These are phyloP conservation scores for Stegodyphus mimosarum DNA, from an alignment of 1,140 invertebrate species.

Conservation along the genomic window DNA sequence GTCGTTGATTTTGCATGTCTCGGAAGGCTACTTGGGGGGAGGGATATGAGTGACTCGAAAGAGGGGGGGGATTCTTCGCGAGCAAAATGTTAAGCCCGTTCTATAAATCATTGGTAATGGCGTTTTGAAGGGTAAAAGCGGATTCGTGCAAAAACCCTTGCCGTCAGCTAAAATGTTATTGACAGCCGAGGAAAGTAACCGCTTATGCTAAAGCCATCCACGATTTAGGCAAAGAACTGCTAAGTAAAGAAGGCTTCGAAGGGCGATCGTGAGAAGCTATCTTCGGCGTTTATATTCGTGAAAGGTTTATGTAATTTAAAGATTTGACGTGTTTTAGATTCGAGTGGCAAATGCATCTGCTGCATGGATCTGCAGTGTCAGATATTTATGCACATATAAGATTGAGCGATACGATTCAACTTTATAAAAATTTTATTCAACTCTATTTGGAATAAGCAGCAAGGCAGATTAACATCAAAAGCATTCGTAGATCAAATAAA, in stretches of 20 bases:
- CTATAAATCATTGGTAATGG: constrained; percentile 52
- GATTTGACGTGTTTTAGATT: no score
- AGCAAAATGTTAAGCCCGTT: constrained; percentile 42
- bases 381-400: no score
- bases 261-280: neutral
- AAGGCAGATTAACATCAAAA: no score
- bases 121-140: constrained; percentile 45
- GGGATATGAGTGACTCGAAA: neutral
- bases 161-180: constrained; percentile 44
- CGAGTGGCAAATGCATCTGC: no score
- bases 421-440: no score
- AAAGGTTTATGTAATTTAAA: no score
- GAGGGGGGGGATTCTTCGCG: neutral
- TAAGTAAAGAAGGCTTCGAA: neutral
- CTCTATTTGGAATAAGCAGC: no score
- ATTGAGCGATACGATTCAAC: no score
- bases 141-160: constrained; percentile 37
- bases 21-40: no score
- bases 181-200: constrained; percentile 20
- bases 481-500: no score
- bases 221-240: neutral
- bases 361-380: no score
- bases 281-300: neutral
- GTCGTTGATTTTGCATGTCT: constrained; percentile 22
- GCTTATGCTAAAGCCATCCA: constrained; percentile 10